Evolutionary conservation across 1,140 invertebrate species (phyloP).

Genomic region (Atta cephalotes): DNA sequence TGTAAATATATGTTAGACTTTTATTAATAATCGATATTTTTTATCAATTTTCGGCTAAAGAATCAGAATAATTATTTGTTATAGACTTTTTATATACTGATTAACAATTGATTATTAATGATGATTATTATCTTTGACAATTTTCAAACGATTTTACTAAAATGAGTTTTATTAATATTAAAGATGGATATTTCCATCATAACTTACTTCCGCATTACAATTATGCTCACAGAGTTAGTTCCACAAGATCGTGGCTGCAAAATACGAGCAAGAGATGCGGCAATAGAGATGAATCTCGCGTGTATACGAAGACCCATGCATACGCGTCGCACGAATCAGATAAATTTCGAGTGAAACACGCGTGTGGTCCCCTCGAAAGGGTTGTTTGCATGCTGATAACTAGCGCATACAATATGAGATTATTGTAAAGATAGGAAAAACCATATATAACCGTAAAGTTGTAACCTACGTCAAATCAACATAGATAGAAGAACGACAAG

Average conservation of each 20-base stretch:
- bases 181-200: neutral
- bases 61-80: neutral
- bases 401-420: conserved; percentile 72
- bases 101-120: neutral
- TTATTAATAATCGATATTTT: neutral
- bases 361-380: conserved; percentile 68
- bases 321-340: conserved; percentile 42
- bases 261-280: neutral
- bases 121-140: neutral
- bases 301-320: neutral
- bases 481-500: conserved; percentile 60
- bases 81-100: neutral
- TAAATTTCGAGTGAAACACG: conserved; percentile 65
- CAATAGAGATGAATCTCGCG: conserved; percentile 25
- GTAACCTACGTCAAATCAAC: conserved; percentile 45
- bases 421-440: conserved; percentile 77
- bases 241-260: conserved; percentile 19
- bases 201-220: neutral
- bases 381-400: conserved; percentile 78
- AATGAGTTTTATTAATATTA: neutral
- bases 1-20: neutral
- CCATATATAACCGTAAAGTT: conserved; percentile 61
- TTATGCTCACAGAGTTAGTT: neutral
- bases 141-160: neutral
- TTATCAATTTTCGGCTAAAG: neutral